Conservation (phyloP, 2,888 invertebrate genomes). For the Scrobipalpa atriplicella region DNA sequence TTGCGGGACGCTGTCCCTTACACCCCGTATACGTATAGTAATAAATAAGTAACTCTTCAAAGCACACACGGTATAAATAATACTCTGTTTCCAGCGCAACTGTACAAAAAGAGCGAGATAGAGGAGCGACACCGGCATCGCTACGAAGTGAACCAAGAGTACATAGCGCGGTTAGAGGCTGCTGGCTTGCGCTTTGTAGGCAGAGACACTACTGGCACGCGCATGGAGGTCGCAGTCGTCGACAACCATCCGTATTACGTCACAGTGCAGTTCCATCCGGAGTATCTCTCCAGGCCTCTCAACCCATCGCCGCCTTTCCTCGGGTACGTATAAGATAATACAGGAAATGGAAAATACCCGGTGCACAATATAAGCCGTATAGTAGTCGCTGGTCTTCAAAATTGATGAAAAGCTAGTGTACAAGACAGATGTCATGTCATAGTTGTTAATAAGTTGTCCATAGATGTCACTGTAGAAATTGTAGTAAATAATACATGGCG, state of each 20-base stretch:
- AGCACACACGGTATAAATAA: neutral
- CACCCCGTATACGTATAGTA: too few relatives aligned
- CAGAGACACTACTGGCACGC: conserved; percentile 89
- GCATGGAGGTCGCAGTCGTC: conserved; percentile 98
- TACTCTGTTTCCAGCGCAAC: conserved; percentile 79
- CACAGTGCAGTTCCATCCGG: conserved; percentile 98
- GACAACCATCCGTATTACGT: conserved; percentile 96
- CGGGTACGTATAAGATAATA: conserved; percentile 75
- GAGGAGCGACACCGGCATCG: conserved; percentile 98
- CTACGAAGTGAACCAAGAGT: conserved; percentile 97
- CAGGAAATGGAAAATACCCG: too few relatives aligned
- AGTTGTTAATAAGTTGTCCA: too few relatives aligned
- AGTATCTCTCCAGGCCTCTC: conserved; percentile 96
- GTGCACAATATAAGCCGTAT: too few relatives aligned
- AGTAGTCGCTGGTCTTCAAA: too few relatives aligned
- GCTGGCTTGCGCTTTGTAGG: conserved; percentile 95
- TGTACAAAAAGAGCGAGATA: conserved; percentile 91
- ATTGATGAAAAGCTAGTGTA: too few relatives aligned
- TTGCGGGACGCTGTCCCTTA: too few relatives aligned
- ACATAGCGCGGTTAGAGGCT: conserved; percentile 89
- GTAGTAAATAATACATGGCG: too few relatives aligned
- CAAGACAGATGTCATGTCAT: too few relatives aligned
- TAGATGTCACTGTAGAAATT: too few relatives aligned
- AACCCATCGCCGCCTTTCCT: conserved; percentile 97
- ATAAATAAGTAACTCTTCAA: too few relatives aligned